Percentiles rank a stretch among this genome's conserved stretches.
Conservation (phyloP, 2,888 invertebrate genomes). For the Calliopum simillimum region DNA sequence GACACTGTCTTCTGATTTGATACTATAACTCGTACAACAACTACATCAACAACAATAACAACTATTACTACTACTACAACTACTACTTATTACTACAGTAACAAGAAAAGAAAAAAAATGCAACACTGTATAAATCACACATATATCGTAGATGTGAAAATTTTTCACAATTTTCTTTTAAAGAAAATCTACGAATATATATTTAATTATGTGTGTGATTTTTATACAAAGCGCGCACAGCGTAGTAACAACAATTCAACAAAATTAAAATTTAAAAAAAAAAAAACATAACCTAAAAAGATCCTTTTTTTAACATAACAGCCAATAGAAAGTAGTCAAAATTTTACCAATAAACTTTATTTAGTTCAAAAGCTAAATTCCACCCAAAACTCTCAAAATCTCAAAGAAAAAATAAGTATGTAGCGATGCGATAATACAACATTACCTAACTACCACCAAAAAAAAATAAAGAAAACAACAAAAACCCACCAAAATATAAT, state of each 20-base stretch:
- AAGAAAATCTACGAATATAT: too few species aligned
- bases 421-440: background rate
- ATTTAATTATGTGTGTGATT: slow-evolving; percentile 5
- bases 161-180: slow-evolving; percentile 1
- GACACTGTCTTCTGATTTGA: slow-evolving; percentile 69
- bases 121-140: slow-evolving; percentile 13
- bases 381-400: background rate
- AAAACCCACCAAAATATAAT: slow-evolving; percentile 43
- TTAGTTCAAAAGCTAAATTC: slow-evolving; percentile 6
- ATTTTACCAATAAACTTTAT: background rate
- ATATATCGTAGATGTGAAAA: background rate
- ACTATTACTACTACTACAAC: slow-evolving; percentile 43
- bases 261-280: slow-evolving; percentile 7
- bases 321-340: slow-evolving; percentile 25
- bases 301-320: slow-evolving; percentile 37
- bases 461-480: slow-evolving; percentile 41
- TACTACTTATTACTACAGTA: slow-evolving; percentile 22
- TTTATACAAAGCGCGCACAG: slow-evolving; percentile 12
- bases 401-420: too few species aligned
- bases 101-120: slow-evolving; percentile 31
- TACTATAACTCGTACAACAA: slow-evolving; percentile 47
- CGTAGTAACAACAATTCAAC: background rate
- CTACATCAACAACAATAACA: slow-evolving; percentile 48
- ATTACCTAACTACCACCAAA: background rate
- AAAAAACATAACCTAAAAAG: slow-evolving; percentile 27